phyloP scores from a whole-genome alignment of 2,797 vertebrate species.

The Sciurus vulgaris region DNA sequence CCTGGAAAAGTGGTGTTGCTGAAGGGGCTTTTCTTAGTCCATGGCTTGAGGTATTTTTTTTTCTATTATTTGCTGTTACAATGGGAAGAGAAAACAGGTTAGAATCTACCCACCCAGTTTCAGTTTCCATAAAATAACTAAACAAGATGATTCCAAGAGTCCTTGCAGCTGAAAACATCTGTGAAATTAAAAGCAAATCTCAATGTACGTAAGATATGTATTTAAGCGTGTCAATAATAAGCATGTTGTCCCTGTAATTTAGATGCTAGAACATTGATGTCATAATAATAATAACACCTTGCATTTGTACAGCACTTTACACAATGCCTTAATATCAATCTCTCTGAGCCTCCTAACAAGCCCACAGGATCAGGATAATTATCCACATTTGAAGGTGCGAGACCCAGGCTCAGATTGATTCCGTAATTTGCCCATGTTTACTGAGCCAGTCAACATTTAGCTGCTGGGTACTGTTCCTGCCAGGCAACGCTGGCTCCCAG shows the following conservation, averaged over 20 bases:
- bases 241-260: conserved; percentile 63
- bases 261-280: conserved; percentile 63
- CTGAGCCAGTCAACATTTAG: accelerated
- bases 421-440: background rate
- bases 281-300: conserved; percentile 57
- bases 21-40: background rate
- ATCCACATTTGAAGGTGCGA: background rate
- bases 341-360: background rate
- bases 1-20: background rate
- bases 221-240: background rate
- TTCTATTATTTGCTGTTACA: background rate
- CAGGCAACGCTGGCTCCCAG: accelerated
- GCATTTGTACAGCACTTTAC: conserved; percentile 46
- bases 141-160: background rate
- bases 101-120: conserved; percentile 1
- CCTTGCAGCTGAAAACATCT: background rate
- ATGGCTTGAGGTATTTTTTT: background rate
- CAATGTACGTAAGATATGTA: background rate
- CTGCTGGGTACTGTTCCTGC: background rate
- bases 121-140: background rate
- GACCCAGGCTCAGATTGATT: background rate
- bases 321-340: background rate
- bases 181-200: conserved; percentile 55
- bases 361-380: background rate
- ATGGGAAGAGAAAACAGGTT: background rate